phyloP scores from a whole-genome alignment of 2,888 invertebrate species.

The Zaprionus lineosus region DNA sequence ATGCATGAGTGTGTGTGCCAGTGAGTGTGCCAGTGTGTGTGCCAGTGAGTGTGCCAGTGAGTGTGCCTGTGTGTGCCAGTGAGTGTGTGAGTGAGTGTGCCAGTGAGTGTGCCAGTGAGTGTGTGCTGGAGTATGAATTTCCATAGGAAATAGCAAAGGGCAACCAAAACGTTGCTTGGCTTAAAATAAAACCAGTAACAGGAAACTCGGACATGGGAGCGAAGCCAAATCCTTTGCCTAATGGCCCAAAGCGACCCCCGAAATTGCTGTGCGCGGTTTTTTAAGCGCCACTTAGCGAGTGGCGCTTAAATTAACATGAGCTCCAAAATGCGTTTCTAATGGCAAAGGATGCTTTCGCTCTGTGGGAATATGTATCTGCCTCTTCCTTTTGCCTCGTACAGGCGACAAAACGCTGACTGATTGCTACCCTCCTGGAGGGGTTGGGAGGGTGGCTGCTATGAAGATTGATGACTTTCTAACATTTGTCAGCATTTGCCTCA shows the following conservation, averaged over 20 bases:
- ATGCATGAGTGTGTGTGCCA: no score
- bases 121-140: conserved; percentile 53
- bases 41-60: no score
- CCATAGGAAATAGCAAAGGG: conserved; percentile 51
- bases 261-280: conserved; percentile 49
- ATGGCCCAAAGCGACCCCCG: conserved; percentile 47
- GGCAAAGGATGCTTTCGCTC: conserved; percentile 39
- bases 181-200: conserved; percentile 59
- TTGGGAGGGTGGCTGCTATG: conserved; percentile 20
- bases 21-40: no score
- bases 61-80: not conserved
- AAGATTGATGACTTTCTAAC: conserved; percentile 66
- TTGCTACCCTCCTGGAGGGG: conserved; percentile 10
- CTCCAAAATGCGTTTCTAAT: conserved; percentile 69
- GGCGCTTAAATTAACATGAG: conserved; percentile 40
- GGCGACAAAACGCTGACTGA: conserved; percentile 42
- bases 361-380: conserved; percentile 3
- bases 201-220: conserved; percentile 38
- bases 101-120: no score
- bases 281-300: conserved; percentile 49
- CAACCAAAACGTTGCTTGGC: conserved; percentile 34
- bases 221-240: conserved; percentile 27
- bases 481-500: conserved; percentile 52
- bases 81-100: not conserved
- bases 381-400: no score